A percentile compares a stretch with the other conserved stretches of the same genome.
Conservation (phyloP, 2,113 vertebrate genomes). For the Scatophagus argus region DNA sequence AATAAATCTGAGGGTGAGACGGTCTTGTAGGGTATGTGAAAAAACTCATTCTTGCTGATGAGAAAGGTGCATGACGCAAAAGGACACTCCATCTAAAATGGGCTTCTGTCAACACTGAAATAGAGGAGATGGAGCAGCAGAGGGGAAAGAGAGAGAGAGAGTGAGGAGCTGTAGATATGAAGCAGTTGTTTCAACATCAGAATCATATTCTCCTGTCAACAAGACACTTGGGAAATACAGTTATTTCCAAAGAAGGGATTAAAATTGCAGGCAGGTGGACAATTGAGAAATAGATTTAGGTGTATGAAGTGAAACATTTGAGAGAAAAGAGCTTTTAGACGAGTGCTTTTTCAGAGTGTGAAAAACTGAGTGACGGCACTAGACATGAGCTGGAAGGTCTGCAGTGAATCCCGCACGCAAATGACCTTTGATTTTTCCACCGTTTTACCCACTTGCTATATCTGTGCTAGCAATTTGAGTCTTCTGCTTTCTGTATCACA, state of each 20-base stretch:
- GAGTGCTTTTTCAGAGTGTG: not conserved
- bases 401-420: constrained; percentile 38
- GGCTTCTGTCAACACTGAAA: constrained; percentile 71
- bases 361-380: not conserved
- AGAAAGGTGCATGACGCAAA: constrained; percentile 81
- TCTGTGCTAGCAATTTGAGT: constrained; percentile 27
- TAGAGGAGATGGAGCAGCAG: constrained; percentile 53
- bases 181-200: constrained; percentile 55
- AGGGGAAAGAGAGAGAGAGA: constrained; percentile 28
- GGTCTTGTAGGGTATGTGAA: constrained; percentile 74
- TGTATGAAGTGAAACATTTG: constrained; percentile 15
- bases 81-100: constrained; percentile 82
- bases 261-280: constrained; percentile 24
- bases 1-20: constrained; percentile 82
- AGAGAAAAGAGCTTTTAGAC: constrained; percentile 38
- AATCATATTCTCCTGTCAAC: constrained; percentile 63
- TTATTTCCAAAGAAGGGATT: constrained; percentile 43
- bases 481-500: constrained; percentile 2
- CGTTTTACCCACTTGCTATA: constrained; percentile 27
- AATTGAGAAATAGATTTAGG: constrained; percentile 40
- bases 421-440: constrained; percentile 41
- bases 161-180: constrained; percentile 44
- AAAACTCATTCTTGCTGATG: constrained; percentile 74
- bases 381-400: constrained; percentile 36
- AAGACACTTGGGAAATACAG: constrained; percentile 52